Evolutionary conservation across 2,888 invertebrate genomes (phyloP).

Genomic region (Drosophila parthenogenetica): DNA sequence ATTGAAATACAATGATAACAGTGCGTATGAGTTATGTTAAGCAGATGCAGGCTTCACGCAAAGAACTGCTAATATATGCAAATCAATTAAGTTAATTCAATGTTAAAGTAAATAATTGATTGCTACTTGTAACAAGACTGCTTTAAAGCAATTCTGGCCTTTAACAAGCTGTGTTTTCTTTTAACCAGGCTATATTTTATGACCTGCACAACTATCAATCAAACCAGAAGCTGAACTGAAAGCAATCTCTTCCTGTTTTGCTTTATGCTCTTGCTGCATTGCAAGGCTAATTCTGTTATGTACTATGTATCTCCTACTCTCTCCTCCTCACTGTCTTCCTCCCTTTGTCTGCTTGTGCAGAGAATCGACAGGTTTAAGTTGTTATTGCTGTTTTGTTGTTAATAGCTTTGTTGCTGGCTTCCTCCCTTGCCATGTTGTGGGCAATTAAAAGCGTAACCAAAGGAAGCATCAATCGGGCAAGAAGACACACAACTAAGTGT

Average conservation of each 20-base stretch:
- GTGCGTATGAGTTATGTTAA: conserved; percentile 65
- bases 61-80: conserved; percentile 16
- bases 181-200: conserved; percentile 35
- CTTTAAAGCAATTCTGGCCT: conserved; percentile 9
- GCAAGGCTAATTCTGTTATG: conserved; percentile 46
- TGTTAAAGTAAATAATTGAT: background rate
- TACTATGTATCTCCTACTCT: background rate
- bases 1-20: conserved; percentile 34
- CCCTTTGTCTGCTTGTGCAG: conserved; percentile 22
- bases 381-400: conserved; percentile 44
- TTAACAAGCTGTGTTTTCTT: conserved; percentile 17
- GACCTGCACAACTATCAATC: conserved; percentile 44
- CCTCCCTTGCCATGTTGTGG: conserved; percentile 35
- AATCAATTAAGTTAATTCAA: conserved; percentile 13
- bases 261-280: conserved; percentile 2
- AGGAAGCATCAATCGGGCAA: background rate
- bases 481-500: conserved; percentile 27
- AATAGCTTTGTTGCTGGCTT: conserved; percentile 41
- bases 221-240: conserved; percentile 21
- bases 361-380: conserved; percentile 50
- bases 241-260: conserved; percentile 12
- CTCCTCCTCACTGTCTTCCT: too few species aligned
- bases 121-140: background rate
- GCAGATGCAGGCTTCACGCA: conserved; percentile 36
- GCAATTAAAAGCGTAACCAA: conserved; percentile 62